Evolutionary conservation across 1,140 invertebrate species (phyloP), one percentile per base, ranked within the genome.

Genomic region (Heliconius hewitsoni): DNA sequence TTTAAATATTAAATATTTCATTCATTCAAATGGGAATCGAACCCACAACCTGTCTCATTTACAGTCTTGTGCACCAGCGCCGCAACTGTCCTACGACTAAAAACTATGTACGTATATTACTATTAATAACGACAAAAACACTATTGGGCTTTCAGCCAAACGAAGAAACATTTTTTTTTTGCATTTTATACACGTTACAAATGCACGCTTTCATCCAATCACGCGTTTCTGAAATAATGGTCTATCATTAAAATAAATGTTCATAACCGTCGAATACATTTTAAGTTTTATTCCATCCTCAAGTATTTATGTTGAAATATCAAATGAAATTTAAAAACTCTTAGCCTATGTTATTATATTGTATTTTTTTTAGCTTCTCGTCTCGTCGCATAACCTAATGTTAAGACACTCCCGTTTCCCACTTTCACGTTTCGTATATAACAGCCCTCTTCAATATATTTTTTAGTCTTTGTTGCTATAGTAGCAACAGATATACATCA

Each of bases 241-340:
- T 66, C 60, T 66, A 30, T 66, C 60, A 66, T 66, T 66, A 66
- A 66, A 66, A 66, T 66, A 66, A 66, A 66, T 66, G 23, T 66
- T 66, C 60, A 30, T 66, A 66, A 16, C 13, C 23, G 60, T 66
- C 27, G 23, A 66, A 30, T 16, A 30, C 23, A 27, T 66, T 66
- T 66, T 30, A 27, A 66, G 9, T 30, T 27, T 27, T 27, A 16
- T 66, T 66, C 60, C 60, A 66, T 27, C 27, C 27, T 30, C 60
- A 66, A 27, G 60, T 30, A 66, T 66, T 66, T 30, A 66, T 66
- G 60, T 66, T 30, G 4, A 66, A 66, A 66, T 66, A 57, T 66
- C 11, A 66, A 66, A 16, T 66, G 16, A 23, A 66, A 66, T 57
- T 57, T 57, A 30, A 66, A 66, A 66, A 27, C 27, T 66, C n/a